phyloP scores from a whole-genome alignment of 53 echinoderm and acorn worm species.

The Antedon mediterranea region DNA sequence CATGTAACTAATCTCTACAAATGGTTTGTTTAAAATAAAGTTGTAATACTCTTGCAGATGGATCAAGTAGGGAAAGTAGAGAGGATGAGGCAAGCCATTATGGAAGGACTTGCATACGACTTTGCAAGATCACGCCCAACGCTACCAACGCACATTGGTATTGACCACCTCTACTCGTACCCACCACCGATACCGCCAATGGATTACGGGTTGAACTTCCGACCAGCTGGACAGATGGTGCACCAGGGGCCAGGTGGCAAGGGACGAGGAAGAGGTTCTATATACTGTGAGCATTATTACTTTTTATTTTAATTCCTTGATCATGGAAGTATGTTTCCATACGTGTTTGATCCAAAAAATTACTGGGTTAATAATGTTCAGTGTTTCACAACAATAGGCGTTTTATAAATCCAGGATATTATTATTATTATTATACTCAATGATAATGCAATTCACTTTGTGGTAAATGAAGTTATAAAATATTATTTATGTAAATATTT shows the following conservation, averaged over 20 bases:
- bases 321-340: too few species aligned
- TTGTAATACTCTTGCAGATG: slow-evolving; percentile 29
- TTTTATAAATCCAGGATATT: too few species aligned
- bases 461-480: too few species aligned
- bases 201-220: slow-evolving; percentile 75
- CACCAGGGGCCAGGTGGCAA: slow-evolving; percentile 38
- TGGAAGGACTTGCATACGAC: slow-evolving; percentile 60
- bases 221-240: slow-evolving; percentile 50
- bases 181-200: slow-evolving; percentile 50
- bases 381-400: too few species aligned
- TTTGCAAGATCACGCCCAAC: slow-evolving; percentile 55
- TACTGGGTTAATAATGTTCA: too few species aligned
- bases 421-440: too few species aligned
- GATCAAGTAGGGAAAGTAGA: slow-evolving; percentile 96
- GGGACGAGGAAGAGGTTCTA: slow-evolving; percentile 35
- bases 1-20: too few species aligned
- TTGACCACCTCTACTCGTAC: slow-evolving; percentile 29
- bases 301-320: too few species aligned
- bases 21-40: too few species aligned
- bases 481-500: too few species aligned
- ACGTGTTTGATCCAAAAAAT: too few species aligned
- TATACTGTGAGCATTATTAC: slow-evolving; percentile 22
- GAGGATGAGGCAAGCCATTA: slow-evolving; percentile 88
- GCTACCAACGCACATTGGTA: slow-evolving; percentile 59
- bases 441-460: too few species aligned